Evolutionary conservation across 2,888 invertebrate species (phyloP).

Genomic region (Calameuta filiformis): DNA sequence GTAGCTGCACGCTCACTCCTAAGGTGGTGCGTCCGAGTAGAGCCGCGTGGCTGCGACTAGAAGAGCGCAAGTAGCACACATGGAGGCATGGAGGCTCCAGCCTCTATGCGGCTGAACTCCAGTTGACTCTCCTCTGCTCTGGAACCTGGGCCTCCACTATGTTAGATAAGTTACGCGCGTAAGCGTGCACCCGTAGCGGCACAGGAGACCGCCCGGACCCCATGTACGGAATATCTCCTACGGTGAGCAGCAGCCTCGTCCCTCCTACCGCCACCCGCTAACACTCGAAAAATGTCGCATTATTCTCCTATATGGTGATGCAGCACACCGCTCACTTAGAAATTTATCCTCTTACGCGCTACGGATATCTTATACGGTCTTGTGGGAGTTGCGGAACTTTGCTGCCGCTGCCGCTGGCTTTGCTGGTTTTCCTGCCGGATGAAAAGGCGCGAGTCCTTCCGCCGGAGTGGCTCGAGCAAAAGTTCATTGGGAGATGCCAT

Average conservation of each 20-base stretch:
- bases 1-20: too few species aligned
- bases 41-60: too few species aligned
- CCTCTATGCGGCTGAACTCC: too few species aligned
- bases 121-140: too few species aligned
- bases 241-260: slow-evolving; percentile 37
- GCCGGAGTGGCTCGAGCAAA: not conserved
- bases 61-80: too few species aligned
- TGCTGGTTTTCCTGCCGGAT: slow-evolving; percentile 9
- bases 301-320: slow-evolving; percentile 63
- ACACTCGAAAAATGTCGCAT: slow-evolving; percentile 54
- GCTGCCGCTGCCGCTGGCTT: not conserved
- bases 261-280: slow-evolving; percentile 24
- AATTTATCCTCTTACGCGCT: slow-evolving; percentile 45
- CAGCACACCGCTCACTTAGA: slow-evolving; percentile 53
- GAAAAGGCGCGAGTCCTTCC: slow-evolving; percentile 26
- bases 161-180: slow-evolving; percentile 29
- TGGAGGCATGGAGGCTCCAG: too few species aligned
- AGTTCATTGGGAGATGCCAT: too few species aligned
- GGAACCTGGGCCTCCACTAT: not conserved
- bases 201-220: slow-evolving; percentile 24
- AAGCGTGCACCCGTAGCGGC: slow-evolving; percentile 16
- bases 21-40: too few species aligned
- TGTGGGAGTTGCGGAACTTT: slow-evolving; percentile 35
- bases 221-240: slow-evolving; percentile 55
- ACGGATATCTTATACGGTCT: slow-evolving; percentile 38